A percentile compares a stretch with the other conserved stretches of the same genome.
Conservation (phyloP, 2,113 vertebrate genomes). For the Geococcyx californianus region DNA sequence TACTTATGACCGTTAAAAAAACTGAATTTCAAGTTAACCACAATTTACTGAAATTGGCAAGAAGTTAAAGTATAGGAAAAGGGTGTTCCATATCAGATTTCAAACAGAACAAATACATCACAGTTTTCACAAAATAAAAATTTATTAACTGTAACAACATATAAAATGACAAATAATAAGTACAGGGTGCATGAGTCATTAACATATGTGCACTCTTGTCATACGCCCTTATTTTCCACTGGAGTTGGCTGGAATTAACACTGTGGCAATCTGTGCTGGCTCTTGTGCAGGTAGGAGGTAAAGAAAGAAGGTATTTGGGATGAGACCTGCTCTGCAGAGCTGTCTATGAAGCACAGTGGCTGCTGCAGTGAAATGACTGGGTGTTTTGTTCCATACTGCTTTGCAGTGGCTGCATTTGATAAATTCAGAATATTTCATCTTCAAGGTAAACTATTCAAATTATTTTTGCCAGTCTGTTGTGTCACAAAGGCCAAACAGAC, state of each 20-base stretch:
- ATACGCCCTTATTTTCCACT: slow-evolving; percentile 2
- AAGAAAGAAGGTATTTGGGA: not conserved
- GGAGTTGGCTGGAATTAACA: not conserved
- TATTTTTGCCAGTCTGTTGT: not conserved
- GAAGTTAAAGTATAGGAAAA: not conserved
- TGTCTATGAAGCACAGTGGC: not conserved
- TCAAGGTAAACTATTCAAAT: slow-evolving; percentile 16
- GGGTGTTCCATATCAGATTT: not conserved
- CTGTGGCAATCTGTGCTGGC: slow-evolving; percentile 4
- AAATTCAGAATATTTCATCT: not conserved
- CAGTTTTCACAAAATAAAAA: slow-evolving; percentile 15
- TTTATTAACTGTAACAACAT: slow-evolving; percentile 27
- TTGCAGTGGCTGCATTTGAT: not conserved
- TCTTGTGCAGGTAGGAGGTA: not conserved
- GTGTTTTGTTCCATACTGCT: not conserved
- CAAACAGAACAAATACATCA: slow-evolving; percentile 5
- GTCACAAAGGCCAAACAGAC: not conserved
- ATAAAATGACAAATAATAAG: slow-evolving; percentile 13
- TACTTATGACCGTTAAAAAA: not conserved
- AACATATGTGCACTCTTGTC: slow-evolving; percentile 7
- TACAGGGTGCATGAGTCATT: slow-evolving; percentile 15
- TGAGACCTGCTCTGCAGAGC: not conserved
- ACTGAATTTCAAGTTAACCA: not conserved
- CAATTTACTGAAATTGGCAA: not conserved
- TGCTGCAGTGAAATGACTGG: not conserved